Conservation (phyloP, 2,797 vertebrate species). For the Artibeus jamaicensis region DNA sequence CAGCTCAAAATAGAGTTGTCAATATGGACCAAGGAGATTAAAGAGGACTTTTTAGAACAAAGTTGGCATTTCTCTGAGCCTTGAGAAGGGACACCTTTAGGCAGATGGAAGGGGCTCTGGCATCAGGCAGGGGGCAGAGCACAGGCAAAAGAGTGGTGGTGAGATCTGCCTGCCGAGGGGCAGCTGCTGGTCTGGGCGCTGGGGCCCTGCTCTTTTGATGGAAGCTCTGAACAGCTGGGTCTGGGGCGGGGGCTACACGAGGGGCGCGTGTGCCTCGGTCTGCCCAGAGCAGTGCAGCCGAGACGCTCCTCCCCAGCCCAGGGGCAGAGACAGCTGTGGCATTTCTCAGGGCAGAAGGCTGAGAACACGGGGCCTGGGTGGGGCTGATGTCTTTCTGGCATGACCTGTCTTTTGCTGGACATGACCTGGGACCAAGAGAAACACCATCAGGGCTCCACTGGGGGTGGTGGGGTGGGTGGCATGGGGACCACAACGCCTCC, state of each 20-base stretch:
- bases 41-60: not conserved
- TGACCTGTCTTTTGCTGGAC: not conserved
- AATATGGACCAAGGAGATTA: not conserved
- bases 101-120: not conserved
- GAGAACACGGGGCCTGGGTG: not conserved
- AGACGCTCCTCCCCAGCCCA: not conserved
- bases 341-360: not conserved
- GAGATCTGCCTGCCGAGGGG: not conserved
- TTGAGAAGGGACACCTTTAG: not conserved
- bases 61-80: not conserved
- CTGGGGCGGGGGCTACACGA: not conserved
- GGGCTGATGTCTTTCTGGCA: not conserved
- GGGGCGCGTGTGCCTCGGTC: not conserved
- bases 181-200: not conserved
- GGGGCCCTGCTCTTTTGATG: fast-evolving
- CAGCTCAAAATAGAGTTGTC: not conserved
- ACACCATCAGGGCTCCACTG: not conserved
- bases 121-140: not conserved
- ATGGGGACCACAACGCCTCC: not conserved
- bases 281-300: not conserved
- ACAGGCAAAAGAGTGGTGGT: not conserved
- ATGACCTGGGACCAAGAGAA: too few relatives aligned
- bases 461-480: not conserved
- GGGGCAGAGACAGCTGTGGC: not conserved
- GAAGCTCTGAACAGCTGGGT: not conserved